Evolutionary conservation across 2,797 vertebrate genomes (phyloP).

Genomic region (Paguma larvata): DNA sequence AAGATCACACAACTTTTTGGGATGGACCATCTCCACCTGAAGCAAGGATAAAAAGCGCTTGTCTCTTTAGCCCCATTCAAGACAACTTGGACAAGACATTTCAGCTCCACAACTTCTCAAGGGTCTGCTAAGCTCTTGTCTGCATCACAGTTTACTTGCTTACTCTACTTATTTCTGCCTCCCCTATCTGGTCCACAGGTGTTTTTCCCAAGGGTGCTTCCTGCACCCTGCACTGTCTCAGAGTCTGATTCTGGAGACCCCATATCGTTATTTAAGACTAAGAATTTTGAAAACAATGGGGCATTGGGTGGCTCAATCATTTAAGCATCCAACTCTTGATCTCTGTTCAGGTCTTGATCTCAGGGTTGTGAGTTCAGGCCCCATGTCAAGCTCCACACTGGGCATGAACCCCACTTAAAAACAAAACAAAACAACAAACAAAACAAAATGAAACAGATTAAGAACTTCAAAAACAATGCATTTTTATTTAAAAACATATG

Average conservation of each 20-base stretch:
- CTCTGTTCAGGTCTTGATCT: too few species aligned
- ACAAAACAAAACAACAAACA: too few species aligned
- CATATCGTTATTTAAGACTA: neutral
- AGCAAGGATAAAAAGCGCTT: neutral
- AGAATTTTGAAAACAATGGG: neutral
- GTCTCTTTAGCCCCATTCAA: neutral
- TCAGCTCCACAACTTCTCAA: neutral
- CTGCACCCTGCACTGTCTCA: neutral
- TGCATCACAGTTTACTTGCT: neutral
- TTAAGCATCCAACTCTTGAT: too few species aligned
- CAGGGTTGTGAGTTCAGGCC: too few species aligned
- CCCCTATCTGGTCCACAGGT: accelerated
- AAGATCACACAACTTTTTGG: neutral
- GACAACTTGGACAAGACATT: neutral
- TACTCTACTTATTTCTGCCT: neutral
- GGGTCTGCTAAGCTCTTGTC: neutral
- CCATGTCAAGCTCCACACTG: too few species aligned
- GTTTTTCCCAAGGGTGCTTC: accelerated
- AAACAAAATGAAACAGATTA: too few species aligned
- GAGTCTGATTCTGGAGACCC: constrained; percentile 31
- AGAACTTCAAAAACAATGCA: neutral
- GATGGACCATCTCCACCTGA: neutral
- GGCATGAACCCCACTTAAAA: too few species aligned
- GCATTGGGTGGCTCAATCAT: too few species aligned
- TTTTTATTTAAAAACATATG: neutral